Evolutionary conservation across 2,888 invertebrate species (phyloP).

Genomic region (Bibio marci): DNA sequence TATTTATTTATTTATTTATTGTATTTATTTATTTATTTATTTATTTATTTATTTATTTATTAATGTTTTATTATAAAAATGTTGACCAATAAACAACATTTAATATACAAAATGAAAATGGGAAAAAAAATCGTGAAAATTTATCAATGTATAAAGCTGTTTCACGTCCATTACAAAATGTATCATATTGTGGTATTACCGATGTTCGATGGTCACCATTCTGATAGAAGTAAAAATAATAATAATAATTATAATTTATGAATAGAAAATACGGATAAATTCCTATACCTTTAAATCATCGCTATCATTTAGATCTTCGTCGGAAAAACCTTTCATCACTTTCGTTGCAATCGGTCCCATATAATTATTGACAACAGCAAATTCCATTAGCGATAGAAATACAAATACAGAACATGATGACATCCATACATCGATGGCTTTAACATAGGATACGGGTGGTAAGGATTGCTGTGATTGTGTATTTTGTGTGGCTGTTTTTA

Average conservation of each 20-base stretch:
- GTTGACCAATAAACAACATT: constrained; percentile 84
- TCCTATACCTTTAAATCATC: too few species aligned
- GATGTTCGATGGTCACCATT: constrained; percentile 38
- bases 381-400: constrained; percentile 79
- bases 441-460: constrained; percentile 82
- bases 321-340: constrained; percentile 79
- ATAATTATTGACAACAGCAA: constrained; percentile 78
- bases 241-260: too few species aligned
- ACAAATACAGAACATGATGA: constrained; percentile 82
- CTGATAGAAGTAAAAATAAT: neutral
- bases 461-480: constrained; percentile 79
- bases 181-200: constrained; percentile 60
- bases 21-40: too few species aligned
- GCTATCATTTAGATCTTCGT: constrained; percentile 43
- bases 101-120: constrained; percentile 76
- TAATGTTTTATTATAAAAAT: too few species aligned
- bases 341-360: constrained; percentile 73
- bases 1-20: too few species aligned
- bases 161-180: constrained; percentile 63
- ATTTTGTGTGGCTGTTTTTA: constrained; percentile 87
- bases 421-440: constrained; percentile 89
- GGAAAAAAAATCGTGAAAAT: constrained; percentile 76
- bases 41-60: too few species aligned
- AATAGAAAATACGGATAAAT: too few species aligned
- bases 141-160: constrained; percentile 73